Base-by-base conservation (phyloP, 2,888 invertebrate species). In the Boloria selene region DNA sequence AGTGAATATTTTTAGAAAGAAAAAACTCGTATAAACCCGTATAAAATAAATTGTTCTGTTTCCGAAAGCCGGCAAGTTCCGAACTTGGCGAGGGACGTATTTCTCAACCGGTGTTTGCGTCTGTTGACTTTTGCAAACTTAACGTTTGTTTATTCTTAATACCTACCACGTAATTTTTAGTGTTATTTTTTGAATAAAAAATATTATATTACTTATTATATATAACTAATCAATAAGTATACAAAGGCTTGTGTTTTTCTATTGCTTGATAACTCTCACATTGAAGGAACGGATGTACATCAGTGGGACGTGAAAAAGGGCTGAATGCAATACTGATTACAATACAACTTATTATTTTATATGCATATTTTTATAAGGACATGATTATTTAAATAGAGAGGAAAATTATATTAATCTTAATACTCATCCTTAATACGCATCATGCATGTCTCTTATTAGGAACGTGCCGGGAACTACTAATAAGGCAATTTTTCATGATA, bases 1-100 rank as follows among this genome's bases (percentile, higher is more conserved):
- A 45, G 61, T 69, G 65, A 67, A 70, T 68, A 70, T 71, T 70
- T 69, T 71, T 65, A 61, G 69, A 38, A 61, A 60, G 61, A 60
- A 70, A 68, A 73, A 81, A 77, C 58, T 64, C 64, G 51, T 52
- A 64, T 64, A 64, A 58, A 45, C 16, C 79, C 80, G 78, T 79
- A 79, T 77, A 82, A 77, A 81, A 80, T 76, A 79, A 82, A 80
- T 82, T 82, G 80, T 81, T 82, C 79, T 77, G 78, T 82, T 81
- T 77, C 73, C 72, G 74, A 78, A 79, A 78, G 75, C 74, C 73
- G 67, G 76, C 42, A 62, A 81, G 75, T 80, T 80, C 70, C 67
- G 71, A 70, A 76, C 72, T 74, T 70, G 55, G 66, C 62, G 59
- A 67, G 69, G 67, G 65, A 65, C 64, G 66, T 70, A 68, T 65